Evolutionary conservation across 2,113 vertebrate species (phyloP).

Genomic region (Indicator maculatus): DNA sequence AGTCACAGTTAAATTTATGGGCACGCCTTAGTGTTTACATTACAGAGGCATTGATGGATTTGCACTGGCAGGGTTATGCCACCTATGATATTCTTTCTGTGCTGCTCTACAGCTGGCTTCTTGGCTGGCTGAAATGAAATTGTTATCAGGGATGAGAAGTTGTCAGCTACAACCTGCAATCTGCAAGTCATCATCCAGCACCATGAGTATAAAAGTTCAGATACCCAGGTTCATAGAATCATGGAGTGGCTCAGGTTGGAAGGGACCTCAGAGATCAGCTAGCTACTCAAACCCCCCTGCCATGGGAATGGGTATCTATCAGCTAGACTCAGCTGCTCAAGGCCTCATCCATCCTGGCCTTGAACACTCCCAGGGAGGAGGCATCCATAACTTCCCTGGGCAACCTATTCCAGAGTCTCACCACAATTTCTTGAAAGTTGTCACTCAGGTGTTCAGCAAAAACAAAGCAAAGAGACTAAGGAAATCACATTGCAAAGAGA

Average conservation of each 20-base stretch:
- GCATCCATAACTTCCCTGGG: too few relatives aligned
- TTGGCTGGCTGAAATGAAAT: background rate
- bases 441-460: background rate
- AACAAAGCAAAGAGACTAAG: background rate
- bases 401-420: too few relatives aligned
- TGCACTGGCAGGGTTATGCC: background rate
- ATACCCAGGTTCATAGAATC: too few relatives aligned
- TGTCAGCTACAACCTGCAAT: background rate
- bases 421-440: too few relatives aligned
- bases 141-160: background rate
- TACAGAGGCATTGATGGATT: background rate
- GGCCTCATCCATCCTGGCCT: too few relatives aligned
- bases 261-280: too few relatives aligned
- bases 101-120: background rate
- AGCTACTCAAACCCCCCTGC: too few relatives aligned
- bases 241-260: too few relatives aligned
- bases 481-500: background rate
- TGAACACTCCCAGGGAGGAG: too few relatives aligned
- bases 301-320: too few relatives aligned
- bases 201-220: background rate
- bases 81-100: background rate
- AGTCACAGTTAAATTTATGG: background rate
- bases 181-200: background rate
- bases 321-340: too few relatives aligned
- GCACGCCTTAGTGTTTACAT: background rate